Conservation (phyloP, 2,888 invertebrate genomes). For the Cephus rjabovi region DNA sequence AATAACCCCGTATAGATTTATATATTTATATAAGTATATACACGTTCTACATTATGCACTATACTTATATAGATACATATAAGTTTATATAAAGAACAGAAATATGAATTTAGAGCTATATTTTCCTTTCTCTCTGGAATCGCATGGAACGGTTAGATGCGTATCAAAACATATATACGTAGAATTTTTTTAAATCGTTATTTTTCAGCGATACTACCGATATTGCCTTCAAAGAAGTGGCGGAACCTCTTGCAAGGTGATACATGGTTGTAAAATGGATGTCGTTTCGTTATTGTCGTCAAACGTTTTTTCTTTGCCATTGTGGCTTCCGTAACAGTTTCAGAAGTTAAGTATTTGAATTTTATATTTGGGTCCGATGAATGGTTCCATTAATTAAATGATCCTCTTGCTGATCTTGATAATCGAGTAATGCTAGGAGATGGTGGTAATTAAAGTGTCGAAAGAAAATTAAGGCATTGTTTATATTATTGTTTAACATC, state of each 20-base stretch:
- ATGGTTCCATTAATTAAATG: background rate
- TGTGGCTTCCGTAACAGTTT: background rate
- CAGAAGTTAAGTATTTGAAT: background rate
- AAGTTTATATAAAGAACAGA: background rate
- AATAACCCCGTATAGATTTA: background rate
- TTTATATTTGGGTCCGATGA: background rate
- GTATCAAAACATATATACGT: conserved; percentile 15
- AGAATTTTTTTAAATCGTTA: background rate
- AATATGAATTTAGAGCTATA: conserved; percentile 1
- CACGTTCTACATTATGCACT: conserved; percentile 1
- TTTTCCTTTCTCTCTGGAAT: conserved; percentile 3
- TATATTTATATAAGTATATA: background rate
- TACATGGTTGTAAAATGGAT: background rate
- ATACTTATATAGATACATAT: background rate
- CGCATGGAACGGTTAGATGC: conserved; percentile 5
- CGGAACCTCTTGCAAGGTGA: background rate
- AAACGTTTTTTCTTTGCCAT: background rate
- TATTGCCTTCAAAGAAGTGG: conserved; percentile 8
- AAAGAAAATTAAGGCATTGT: background rate
- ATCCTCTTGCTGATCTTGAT: background rate
- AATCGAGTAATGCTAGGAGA: background rate
- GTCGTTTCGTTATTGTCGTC: background rate
- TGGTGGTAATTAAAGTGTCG: background rate
- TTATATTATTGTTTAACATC: background rate
- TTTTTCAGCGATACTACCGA: background rate